Conservation (phyloP, 1,140 invertebrate species). For the Campoletis sonorensis region DNA sequence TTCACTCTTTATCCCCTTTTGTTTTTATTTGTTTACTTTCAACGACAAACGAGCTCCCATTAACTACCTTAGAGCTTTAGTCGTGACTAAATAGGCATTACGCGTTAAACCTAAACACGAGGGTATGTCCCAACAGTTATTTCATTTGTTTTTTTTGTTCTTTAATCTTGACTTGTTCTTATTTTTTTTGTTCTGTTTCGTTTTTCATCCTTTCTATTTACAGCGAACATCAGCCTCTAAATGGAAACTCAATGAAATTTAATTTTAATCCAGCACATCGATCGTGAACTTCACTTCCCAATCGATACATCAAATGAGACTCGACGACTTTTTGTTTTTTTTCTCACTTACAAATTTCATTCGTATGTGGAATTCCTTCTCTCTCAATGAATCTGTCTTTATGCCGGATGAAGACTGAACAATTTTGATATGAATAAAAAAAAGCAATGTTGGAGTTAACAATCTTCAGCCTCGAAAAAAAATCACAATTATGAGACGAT, state of each 20-base stretch:
- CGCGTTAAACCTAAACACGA: conserved; percentile 49
- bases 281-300: conserved; percentile 41
- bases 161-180: not conserved
- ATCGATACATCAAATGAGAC: conserved; percentile 17
- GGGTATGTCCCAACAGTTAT: conserved; percentile 54
- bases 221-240: conserved; percentile 44
- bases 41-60: conserved; percentile 63
- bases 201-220: conserved; percentile 47
- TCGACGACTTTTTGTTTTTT: not conserved
- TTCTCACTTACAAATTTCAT: not conserved
- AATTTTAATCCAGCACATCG: conserved; percentile 24
- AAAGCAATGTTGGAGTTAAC: not conserved
- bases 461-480: conserved; percentile 11
- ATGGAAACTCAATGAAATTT: conserved; percentile 46
- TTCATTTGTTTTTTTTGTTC: conserved; percentile 16
- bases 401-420: too few species aligned
- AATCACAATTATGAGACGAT: not conserved
- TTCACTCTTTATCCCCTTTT: conserved; percentile 42
- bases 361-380: not conserved
- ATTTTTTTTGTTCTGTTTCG: too few species aligned
- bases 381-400: too few species aligned
- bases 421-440: not conserved
- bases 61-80: conserved; percentile 52
- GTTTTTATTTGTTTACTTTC: conserved; percentile 58
- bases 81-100: conserved; percentile 43